Conservation (phyloP, 1,140 invertebrate species). For the Pectinophora gossypiella region DNA sequence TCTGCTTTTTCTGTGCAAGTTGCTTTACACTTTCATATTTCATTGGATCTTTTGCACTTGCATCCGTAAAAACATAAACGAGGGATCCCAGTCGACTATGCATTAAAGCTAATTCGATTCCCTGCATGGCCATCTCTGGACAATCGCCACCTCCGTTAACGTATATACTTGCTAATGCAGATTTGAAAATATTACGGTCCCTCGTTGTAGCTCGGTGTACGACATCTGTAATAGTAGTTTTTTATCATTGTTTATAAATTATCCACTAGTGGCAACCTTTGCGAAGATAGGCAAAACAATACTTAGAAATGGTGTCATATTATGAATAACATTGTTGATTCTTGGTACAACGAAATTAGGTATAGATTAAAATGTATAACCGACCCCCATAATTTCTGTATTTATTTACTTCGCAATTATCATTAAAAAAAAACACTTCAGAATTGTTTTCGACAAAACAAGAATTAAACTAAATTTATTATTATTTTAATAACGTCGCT, state of each 20-base stretch:
- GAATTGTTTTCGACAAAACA: too few relatives aligned
- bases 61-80: constrained; percentile 82
- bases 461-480: too few relatives aligned
- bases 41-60: constrained; percentile 68
- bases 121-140: constrained; percentile 78
- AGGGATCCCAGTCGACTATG: constrained; percentile 76
- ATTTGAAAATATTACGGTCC: constrained; percentile 28
- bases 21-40: constrained; percentile 24
- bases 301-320: too few relatives aligned
- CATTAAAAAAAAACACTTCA: too few relatives aligned
- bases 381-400: too few relatives aligned
- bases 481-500: too few relatives aligned
- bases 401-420: too few relatives aligned
- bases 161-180: constrained; percentile 66
- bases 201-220: constrained; percentile 21
- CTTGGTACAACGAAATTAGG: too few relatives aligned
- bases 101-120: constrained; percentile 77
- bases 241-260: not conserved
- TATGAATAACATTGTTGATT: too few relatives aligned
- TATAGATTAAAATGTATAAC: too few relatives aligned
- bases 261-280: too few relatives aligned
- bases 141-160: constrained; percentile 79
- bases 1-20: constrained; percentile 33
- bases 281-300: too few relatives aligned
- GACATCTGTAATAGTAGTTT: not conserved